A percentile compares a stretch with the other conserved stretches of the same genome.
phyloP scores from a whole-genome alignment of 2,113 vertebrate species.

The Heterocephalus glaber region DNA sequence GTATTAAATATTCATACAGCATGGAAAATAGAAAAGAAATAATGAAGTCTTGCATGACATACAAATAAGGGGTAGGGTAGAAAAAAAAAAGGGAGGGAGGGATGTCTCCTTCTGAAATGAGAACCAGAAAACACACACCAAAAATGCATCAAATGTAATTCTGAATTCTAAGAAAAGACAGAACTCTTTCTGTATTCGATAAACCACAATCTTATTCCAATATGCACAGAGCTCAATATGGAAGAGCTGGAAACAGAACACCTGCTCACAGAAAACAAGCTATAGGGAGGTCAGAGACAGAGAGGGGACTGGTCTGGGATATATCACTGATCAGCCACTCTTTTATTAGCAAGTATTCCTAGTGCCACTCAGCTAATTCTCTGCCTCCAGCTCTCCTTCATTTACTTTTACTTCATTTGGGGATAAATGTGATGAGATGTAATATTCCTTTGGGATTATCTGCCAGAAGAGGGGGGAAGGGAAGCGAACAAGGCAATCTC shows the following conservation, averaged over 20 bases:
- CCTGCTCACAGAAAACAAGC: slow-evolving; percentile 48
- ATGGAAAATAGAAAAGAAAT: slow-evolving; percentile 56
- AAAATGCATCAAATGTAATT: slow-evolving; percentile 24
- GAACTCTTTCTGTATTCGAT: neutral
- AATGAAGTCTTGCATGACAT: slow-evolving; percentile 32
- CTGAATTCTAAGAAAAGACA: slow-evolving; percentile 37
- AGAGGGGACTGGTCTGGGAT: neutral
- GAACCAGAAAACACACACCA: slow-evolving; percentile 5
- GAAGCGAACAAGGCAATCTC: slow-evolving; percentile 74
- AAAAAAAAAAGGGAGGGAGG: neutral
- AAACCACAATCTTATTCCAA: slow-evolving; percentile 28
- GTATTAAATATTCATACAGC: slow-evolving; percentile 46
- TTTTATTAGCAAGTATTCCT: slow-evolving; percentile 69
- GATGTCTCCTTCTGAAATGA: neutral
- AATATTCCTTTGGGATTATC: slow-evolving; percentile 77
- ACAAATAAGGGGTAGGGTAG: neutral
- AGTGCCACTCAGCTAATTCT: slow-evolving; percentile 77
- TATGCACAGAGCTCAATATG: neutral
- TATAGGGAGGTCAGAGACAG: slow-evolving; percentile 48
- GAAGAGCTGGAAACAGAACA: slow-evolving; percentile 47
- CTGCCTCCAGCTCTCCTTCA: slow-evolving; percentile 76
- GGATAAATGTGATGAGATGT: slow-evolving; percentile 75
- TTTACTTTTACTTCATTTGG: slow-evolving; percentile 82
- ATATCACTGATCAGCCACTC: slow-evolving; percentile 69
- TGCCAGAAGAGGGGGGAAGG: slow-evolving; percentile 59